phyloP scores from a whole-genome alignment of 2,113 vertebrate species.

The Erythrolamprus reginae region DNA sequence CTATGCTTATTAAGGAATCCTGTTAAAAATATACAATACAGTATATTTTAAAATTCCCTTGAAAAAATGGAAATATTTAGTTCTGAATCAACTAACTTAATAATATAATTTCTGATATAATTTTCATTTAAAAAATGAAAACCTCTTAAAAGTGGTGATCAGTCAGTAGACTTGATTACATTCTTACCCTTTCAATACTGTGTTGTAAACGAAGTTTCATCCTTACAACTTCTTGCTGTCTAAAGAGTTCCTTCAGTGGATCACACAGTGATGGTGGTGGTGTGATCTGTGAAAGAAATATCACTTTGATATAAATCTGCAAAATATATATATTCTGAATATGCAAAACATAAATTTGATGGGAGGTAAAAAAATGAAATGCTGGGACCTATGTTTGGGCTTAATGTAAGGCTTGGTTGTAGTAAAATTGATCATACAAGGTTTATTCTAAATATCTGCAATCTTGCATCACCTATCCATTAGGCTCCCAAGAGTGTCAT shows the following conservation, averaged over 20 bases:
- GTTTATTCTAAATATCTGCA: background rate
- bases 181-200: constrained; percentile 91
- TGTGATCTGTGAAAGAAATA: constrained; percentile 79
- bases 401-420: background rate
- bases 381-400: background rate
- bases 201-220: constrained; percentile 97
- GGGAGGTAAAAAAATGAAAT: background rate
- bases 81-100: background rate
- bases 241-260: constrained; percentile 95
- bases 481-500: background rate
- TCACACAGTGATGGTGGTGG: constrained; percentile 94
- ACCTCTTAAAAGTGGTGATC: background rate
- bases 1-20: background rate
- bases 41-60: background rate
- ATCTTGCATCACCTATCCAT: background rate
- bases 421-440: background rate
- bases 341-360: background rate
- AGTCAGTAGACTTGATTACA: background rate
- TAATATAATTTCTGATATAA: background rate
- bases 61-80: background rate
- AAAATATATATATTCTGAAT: background rate
- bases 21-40: background rate
- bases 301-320: background rate
- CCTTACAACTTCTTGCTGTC: constrained; percentile 95
- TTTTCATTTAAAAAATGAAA: background rate